Evolutionary conservation across 2,113 vertebrate genomes (phyloP).

Genomic region (Halichoeres trimaculatus): DNA sequence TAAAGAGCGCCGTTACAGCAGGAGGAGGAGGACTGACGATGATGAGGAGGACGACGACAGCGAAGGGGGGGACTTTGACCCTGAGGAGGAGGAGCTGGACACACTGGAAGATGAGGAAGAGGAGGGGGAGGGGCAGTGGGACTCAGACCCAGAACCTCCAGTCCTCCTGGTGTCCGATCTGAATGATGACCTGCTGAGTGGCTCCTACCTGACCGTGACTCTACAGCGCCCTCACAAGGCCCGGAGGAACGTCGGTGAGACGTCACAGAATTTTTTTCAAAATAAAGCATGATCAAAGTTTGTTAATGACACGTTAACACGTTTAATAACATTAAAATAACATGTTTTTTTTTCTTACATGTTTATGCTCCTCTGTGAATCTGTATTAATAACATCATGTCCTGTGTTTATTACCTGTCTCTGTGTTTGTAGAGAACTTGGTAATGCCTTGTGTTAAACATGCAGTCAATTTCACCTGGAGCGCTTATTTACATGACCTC

Average conservation of each 20-base stretch:
- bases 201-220: slow-evolving; percentile 95
- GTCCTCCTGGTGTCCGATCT: slow-evolving; percentile 84
- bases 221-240: slow-evolving; percentile 90
- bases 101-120: slow-evolving; percentile 76
- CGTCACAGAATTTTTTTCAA: no score
- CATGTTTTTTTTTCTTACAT: no score
- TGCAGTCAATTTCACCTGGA: neutral
- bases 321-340: no score
- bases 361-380: no score
- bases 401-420: no score
- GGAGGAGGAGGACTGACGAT: slow-evolving; percentile 71
- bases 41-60: slow-evolving; percentile 89
- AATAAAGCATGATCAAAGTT: no score
- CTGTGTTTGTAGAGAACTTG: no score
- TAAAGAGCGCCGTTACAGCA: slow-evolving; percentile 42
- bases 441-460: no score
- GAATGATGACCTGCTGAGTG: slow-evolving; percentile 83
- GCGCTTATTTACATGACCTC: neutral
- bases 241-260: slow-evolving; percentile 83
- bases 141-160: slow-evolving; percentile 83
- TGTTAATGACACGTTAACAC: no score
- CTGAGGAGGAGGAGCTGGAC: slow-evolving; percentile 78
- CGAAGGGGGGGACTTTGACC: slow-evolving; percentile 90
- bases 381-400: no score
- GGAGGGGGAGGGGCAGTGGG: slow-evolving; percentile 76